Percentiles rank a stretch among this genome's conserved stretches.
These are phyloP conservation scores for Tridacna gigas DNA, from an alignment of 2,888 invertebrate genomes.

Conservation along the genomic window DNA sequence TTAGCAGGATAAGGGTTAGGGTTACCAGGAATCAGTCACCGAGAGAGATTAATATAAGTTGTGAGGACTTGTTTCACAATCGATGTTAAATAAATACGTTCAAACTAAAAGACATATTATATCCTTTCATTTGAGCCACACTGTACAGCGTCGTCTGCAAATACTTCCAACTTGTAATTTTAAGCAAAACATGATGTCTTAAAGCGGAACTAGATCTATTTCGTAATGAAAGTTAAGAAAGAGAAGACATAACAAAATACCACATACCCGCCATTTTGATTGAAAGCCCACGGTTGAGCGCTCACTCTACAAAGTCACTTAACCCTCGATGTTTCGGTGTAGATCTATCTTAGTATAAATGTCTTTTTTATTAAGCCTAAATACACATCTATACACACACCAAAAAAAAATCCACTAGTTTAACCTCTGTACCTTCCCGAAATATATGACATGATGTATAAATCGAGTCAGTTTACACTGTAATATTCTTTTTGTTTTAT, in stretches of 20 bases:
- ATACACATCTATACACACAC: neutral
- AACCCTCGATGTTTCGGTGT: neutral
- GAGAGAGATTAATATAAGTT: neutral
- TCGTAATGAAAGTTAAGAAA: too few species aligned
- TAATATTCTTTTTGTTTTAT: neutral
- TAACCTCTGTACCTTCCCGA: neutral
- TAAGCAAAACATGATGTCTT: too few species aligned
- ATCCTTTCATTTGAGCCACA: neutral
- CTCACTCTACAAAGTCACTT: neutral
- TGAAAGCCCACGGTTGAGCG: constrained; percentile 3
- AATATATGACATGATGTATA: neutral
- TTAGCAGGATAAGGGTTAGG: neutral
- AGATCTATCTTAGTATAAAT: neutral
- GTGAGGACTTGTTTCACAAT: neutral
- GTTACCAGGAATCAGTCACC: neutral
- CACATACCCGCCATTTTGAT: constrained; percentile 24
- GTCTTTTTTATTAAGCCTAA: neutral
- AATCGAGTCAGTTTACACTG: neutral
- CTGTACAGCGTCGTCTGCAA: neutral
- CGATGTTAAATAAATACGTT: neutral
- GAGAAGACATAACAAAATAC: too few species aligned
- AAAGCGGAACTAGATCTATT: too few species aligned
- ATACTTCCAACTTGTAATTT: neutral
- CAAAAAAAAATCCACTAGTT: neutral
- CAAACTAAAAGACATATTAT: neutral